A percentile compares a stretch with the other conserved stretches of the same genome.
Evolutionary conservation across 2,113 vertebrate genomes (phyloP).

Genomic region (Pluvialis apricaria): DNA sequence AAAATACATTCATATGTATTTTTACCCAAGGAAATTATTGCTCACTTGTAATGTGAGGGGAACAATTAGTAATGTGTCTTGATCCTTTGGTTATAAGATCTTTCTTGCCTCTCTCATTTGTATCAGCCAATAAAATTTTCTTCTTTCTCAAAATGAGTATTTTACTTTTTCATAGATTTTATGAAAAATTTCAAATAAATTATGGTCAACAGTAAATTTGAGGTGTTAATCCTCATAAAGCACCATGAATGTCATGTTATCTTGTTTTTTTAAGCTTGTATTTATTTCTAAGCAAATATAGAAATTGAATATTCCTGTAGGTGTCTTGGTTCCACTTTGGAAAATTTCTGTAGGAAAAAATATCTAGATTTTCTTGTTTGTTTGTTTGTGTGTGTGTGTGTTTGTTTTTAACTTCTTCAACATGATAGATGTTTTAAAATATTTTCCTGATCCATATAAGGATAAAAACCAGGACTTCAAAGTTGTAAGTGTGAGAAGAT

Average conservation of each 20-base stretch:
- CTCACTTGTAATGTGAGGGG: rapidly evolving
- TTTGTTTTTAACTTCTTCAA: neutral
- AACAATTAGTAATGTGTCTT: neutral
- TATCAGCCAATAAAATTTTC: neutral
- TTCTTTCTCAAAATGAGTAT: neutral
- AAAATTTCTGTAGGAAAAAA: neutral
- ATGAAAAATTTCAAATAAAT: neutral
- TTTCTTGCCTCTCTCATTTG: neutral
- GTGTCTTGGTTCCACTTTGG: neutral
- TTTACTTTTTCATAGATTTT: neutral
- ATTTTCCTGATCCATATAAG: neutral
- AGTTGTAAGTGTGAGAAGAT: neutral
- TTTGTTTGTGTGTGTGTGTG: neutral
- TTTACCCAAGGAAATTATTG: neutral
- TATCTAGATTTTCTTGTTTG: neutral
- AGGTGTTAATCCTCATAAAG: neutral
- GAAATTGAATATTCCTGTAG: neutral
- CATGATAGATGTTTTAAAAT: neutral
- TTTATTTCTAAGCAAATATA: neutral
- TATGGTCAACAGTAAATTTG: neutral
- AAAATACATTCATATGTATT: neutral
- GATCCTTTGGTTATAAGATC: neutral
- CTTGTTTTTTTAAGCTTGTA: neutral
- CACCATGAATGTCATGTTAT: neutral
- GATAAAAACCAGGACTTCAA: neutral